Evolutionary conservation across 2,113 vertebrate species (phyloP).

Genomic region (Pipa parva): DNA sequence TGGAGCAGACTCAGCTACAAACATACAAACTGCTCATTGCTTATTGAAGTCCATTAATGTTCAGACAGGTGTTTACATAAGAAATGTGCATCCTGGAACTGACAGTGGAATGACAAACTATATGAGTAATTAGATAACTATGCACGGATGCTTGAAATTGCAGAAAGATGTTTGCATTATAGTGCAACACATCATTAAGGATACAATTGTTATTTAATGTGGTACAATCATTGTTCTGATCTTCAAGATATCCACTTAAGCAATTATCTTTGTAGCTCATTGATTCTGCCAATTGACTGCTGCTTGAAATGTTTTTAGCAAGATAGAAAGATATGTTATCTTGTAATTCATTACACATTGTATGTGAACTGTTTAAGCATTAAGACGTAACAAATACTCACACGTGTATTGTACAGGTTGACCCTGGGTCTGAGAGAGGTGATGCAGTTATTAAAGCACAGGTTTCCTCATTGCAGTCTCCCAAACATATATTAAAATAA

Average conservation of each 20-base stretch:
- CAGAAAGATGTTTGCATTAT: conserved; percentile 71
- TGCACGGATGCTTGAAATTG: conserved; percentile 57
- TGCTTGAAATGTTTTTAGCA: conserved; percentile 47
- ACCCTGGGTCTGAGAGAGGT: too few species aligned
- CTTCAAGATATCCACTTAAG: conserved; percentile 77
- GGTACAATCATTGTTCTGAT: conserved; percentile 78
- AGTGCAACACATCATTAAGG: conserved; percentile 79
- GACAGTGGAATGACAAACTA: conserved; percentile 57
- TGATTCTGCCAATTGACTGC: conserved; percentile 67
- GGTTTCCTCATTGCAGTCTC: too few species aligned
- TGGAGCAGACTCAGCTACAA: too few species aligned
- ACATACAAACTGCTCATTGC: too few species aligned
- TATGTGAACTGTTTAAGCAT: too few species aligned
- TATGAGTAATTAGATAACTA: conserved; percentile 72
- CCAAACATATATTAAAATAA: too few species aligned
- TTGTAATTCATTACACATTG: neutral
- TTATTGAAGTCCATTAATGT: conserved; percentile 68
- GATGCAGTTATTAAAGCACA: too few species aligned
- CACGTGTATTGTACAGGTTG: too few species aligned
- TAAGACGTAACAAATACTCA: too few species aligned
- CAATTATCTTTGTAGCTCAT: conserved; percentile 83
- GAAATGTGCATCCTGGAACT: conserved; percentile 48
- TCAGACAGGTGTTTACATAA: conserved; percentile 58
- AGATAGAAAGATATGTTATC: conserved; percentile 53
- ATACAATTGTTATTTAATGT: conserved; percentile 85